Conservation (phyloP, 2,888 invertebrate species). For the Trachelus iudaicus region DNA sequence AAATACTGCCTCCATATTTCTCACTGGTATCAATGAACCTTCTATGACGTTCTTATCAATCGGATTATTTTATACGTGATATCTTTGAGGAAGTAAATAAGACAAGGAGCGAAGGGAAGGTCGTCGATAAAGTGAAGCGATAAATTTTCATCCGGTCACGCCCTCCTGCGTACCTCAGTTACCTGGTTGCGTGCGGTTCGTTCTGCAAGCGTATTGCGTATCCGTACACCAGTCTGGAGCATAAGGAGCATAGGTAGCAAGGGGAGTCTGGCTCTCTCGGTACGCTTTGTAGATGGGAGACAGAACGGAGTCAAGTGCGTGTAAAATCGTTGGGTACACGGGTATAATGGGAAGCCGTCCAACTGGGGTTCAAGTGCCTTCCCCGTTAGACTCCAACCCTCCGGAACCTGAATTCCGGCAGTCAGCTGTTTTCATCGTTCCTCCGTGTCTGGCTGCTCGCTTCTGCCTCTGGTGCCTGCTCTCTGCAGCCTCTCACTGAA, state of each 20-base stretch:
- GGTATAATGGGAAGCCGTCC: constrained; percentile 57
- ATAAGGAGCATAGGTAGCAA: background rate
- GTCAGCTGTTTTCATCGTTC: constrained; percentile 56
- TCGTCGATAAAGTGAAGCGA: constrained; percentile 18
- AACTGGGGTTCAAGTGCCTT: constrained; percentile 60
- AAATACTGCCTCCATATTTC: background rate
- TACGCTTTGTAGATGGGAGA: background rate
- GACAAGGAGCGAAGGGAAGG: background rate
- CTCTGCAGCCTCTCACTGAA: constrained; percentile 26
- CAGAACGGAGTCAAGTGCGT: constrained; percentile 71
- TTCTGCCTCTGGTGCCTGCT: constrained; percentile 11
- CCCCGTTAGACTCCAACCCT: constrained; percentile 43
- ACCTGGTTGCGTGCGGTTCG: constrained; percentile 4
- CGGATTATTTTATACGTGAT: background rate
- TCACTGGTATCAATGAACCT: background rate
- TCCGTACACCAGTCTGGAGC: background rate
- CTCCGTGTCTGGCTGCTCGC: constrained; percentile 15
- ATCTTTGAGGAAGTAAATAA: background rate
- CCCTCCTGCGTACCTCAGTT: constrained; percentile 23
- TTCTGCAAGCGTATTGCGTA: background rate
- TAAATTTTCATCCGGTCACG: constrained; percentile 28
- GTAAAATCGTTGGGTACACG: constrained; percentile 68
- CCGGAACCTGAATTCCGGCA: constrained; percentile 60
- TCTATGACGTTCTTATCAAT: background rate
- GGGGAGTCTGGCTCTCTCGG: background rate